phyloP scores from a whole-genome alignment of 2,797 vertebrate species.

The Spinus olivaceus region DNA sequence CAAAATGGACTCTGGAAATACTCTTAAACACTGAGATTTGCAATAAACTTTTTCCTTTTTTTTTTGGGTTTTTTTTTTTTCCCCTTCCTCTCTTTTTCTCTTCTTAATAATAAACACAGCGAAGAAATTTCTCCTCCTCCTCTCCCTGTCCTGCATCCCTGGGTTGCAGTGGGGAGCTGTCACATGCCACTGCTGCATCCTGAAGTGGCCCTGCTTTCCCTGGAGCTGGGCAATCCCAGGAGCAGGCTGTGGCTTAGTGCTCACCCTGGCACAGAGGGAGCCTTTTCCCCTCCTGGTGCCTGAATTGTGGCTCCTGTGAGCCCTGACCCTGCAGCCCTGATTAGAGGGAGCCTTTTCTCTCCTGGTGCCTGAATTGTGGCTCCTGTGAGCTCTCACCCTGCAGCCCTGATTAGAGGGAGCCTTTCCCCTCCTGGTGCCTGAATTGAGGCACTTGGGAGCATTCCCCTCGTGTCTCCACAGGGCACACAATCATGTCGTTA shows the following conservation, averaged over 20 bases:
- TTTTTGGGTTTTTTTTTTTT: neutral
- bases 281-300: neutral
- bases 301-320: neutral
- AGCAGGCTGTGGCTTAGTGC: neutral
- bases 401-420: neutral
- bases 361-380: neutral
- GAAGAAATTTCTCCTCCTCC: neutral
- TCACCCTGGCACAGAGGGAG: neutral
- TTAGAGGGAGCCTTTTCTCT: neutral
- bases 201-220: neutral
- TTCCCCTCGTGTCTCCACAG: neutral
- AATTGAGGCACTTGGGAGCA: neutral
- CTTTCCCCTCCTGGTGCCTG: neutral
- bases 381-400: neutral
- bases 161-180: neutral
- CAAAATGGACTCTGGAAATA: conserved; percentile 70
- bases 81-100: rapidly evolving
- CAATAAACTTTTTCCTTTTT: conserved; percentile 69
- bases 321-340: neutral
- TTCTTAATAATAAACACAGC: neutral
- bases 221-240: neutral
- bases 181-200: neutral
- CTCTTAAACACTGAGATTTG: conserved; percentile 72
- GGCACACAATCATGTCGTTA: neutral
- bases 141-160: neutral